These are phyloP conservation scores for Anableps anableps DNA, from an alignment of 2,797 vertebrate genomes.

Conservation along the genomic window DNA sequence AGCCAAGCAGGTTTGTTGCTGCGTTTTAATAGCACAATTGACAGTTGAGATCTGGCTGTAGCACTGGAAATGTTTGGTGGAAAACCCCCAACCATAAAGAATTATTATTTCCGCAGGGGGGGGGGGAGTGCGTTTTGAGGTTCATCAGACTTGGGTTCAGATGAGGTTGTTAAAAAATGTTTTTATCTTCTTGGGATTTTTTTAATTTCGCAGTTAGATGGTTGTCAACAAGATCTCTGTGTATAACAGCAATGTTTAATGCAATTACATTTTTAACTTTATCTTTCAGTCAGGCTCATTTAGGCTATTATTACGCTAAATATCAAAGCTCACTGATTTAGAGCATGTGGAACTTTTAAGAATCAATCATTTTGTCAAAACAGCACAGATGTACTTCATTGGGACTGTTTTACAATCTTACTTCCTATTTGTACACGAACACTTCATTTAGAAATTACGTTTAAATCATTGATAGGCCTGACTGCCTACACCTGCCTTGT, in stretches of 20 bases:
- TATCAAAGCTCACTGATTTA: not conserved
- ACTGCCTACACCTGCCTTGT: slow-evolving; percentile 46
- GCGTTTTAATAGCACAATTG: not conserved
- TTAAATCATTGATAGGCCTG: slow-evolving; percentile 9
- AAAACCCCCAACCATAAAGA: not conserved
- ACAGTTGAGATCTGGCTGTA: not conserved
- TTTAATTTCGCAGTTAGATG: not conserved
- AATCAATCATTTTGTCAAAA: not conserved
- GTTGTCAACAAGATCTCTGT: not conserved
- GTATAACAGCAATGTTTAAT: not conserved
- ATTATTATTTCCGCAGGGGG: not conserved
- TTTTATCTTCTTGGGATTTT: not conserved
- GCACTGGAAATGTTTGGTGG: not conserved
- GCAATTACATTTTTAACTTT: not conserved
- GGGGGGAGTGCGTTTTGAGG: not conserved
- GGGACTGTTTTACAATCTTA: not conserved
- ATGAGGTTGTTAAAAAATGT: not conserved
- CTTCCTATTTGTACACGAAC: slow-evolving; percentile 7
- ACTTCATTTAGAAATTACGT: not conserved
- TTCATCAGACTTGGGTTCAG: not conserved
- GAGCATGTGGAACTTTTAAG: not conserved
- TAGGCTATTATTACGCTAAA: not conserved
- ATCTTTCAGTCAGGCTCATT: not conserved
- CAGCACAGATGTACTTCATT: not conserved
- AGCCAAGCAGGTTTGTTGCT: not conserved